Evolutionary conservation across 2,797 vertebrate genomes (phyloP), one percentile per base, ranked within the genome.

Genomic region (Helarctos malayanus): DNA sequence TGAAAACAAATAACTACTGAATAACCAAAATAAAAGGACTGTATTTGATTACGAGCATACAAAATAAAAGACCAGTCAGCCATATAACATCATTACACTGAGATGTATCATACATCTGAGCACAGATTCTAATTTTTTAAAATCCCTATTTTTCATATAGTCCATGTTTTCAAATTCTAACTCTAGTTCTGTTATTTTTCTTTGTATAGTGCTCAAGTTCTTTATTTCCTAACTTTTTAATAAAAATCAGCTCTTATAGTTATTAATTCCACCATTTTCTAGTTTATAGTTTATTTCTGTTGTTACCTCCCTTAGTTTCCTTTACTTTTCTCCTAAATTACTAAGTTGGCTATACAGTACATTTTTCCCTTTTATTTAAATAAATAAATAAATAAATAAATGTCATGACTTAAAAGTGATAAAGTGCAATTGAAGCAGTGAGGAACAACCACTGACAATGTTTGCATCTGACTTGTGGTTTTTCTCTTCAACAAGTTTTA

Each of bases 111-210:
- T 78, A 76, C 5, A 63, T 63, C 23, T 86, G 45, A 49, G 18
- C 3, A 27, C 0, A 86, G 32, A 82, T 59, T 92, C 54, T 47
- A 41, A 79, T 47, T 90, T 91, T 85, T 79, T 15, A 80, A 91
- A 89, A 89, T 80, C 12, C 3, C 18, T 68, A 65, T 41, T 78
- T 86, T 91, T 84, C n/a, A 71, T 61, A n/a, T 25, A 71, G 16
- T 56, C 6, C 15, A 38, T 93, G 5, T 63, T 96, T 94, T 68
- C 76, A 73, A 15, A 93, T 91, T 80, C 65, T 95, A 93, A 86
- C 21, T 65, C 76, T 41, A 68, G 32, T 61, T 59, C 41, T 69
- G 29, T 82, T 86, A 59, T 54, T 94, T 89, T 89, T 92, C 71
- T 85, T 89, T 23, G 11, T 52, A 75, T 32, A 73, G 47, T 52